These are phyloP conservation scores for Cataglyphis altisquamis DNA, from an alignment of 2,888 invertebrate genomes.

Conservation along the genomic window DNA sequence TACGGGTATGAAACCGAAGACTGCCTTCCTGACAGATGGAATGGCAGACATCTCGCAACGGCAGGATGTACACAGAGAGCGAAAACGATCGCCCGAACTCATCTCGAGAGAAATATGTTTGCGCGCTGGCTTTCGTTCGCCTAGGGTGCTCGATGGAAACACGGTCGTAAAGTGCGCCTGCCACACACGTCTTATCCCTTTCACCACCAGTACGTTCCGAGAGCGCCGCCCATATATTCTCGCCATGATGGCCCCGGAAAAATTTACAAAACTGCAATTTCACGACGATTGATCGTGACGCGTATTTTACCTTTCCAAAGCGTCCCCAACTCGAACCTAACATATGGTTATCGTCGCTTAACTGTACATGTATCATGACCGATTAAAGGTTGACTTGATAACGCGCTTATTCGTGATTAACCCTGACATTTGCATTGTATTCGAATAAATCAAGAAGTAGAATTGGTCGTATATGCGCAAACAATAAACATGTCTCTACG, in stretches of 20 bases:
- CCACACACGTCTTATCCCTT: conserved; percentile 51
- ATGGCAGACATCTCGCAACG: conserved; percentile 50
- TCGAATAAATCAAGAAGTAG: background rate
- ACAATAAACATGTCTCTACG: background rate
- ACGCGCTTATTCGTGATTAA: conserved; percentile 6
- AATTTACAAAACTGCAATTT: conserved; percentile 42
- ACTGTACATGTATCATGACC: background rate
- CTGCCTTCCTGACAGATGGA: conserved; percentile 55
- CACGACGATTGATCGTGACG: conserved; percentile 55
- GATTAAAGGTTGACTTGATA: conserved; percentile 3
- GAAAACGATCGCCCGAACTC: conserved; percentile 56
- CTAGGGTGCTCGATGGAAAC: conserved; percentile 39
- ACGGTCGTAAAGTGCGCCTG: conserved; percentile 53
- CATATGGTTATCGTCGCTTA: conserved; percentile 44
- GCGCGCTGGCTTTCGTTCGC: conserved; percentile 54
- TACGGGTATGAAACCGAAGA: conserved; percentile 67
- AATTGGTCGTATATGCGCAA: background rate
- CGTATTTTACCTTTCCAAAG: conserved; percentile 52
- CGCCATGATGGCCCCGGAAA: conserved; percentile 35
- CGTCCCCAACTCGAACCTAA: conserved; percentile 37
- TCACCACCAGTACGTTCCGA: conserved; percentile 28
- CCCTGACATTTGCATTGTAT: background rate
- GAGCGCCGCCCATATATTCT: conserved; percentile 40
- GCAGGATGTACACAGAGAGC: conserved; percentile 46
- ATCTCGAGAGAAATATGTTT: conserved; percentile 41